These are phyloP conservation scores for Myotis planiceps DNA, from an alignment of 2,797 vertebrate genomes.

Conservation along the genomic window DNA sequence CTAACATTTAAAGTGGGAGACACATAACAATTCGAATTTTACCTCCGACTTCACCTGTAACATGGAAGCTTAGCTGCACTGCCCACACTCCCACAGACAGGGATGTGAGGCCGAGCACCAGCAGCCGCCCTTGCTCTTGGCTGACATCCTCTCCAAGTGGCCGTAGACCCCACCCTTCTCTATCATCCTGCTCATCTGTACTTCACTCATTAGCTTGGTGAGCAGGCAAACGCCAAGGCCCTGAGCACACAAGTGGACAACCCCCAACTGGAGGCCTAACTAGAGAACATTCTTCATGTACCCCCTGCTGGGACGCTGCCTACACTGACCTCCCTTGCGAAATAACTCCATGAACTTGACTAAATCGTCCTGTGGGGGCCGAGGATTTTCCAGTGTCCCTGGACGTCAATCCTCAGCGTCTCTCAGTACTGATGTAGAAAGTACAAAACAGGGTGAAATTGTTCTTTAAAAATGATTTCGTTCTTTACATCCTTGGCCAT, in stretches of 20 bases:
- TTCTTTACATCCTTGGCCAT: neutral
- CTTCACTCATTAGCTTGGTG: neutral
- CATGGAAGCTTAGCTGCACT: neutral
- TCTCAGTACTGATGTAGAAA: neutral
- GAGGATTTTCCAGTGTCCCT: neutral
- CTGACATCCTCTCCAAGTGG: neutral
- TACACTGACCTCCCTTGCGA: neutral
- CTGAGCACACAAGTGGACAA: neutral
- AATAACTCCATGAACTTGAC: neutral
- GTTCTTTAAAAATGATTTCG: neutral
- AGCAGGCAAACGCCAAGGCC: neutral
- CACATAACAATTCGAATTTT: neutral
- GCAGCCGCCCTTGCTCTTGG: rapidly evolving
- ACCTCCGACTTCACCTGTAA: neutral
- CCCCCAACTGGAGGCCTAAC: neutral
- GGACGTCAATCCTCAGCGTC: neutral
- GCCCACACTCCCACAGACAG: too few relatives aligned
- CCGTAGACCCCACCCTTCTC: neutral
- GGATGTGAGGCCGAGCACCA: neutral
- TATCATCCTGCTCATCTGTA: rapidly evolving
- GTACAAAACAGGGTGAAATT: neutral
- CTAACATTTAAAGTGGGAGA: neutral
- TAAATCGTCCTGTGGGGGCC: neutral
- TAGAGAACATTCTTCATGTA: neutral
- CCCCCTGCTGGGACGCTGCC: neutral